A percentile compares a stretch with the other conserved stretches of the same genome.
Conservation (phyloP, 2,888 invertebrate species). For the Tanytarsus gracilentus region DNA sequence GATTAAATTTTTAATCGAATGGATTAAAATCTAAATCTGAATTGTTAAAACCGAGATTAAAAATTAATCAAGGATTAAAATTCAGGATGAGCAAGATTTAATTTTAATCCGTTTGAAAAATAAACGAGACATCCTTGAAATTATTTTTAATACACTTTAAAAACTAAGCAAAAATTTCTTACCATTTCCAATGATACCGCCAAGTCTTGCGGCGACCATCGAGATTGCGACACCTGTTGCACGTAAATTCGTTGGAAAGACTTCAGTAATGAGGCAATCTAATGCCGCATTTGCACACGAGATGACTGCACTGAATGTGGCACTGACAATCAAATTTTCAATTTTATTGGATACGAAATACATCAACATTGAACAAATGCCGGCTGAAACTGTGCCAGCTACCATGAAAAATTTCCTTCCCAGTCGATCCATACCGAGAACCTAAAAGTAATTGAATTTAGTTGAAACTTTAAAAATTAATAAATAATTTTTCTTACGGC, state of each 20-base stretch:
- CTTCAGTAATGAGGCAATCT: slow-evolving; percentile 86
- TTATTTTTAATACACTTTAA: too few relatives aligned
- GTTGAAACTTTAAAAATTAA: not conserved
- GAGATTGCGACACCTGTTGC: slow-evolving; percentile 87
- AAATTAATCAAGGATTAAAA: too few relatives aligned
- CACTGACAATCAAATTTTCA: slow-evolving; percentile 74
- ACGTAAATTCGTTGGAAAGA: slow-evolving; percentile 84
- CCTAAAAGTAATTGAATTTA: not conserved
- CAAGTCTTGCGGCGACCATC: slow-evolving; percentile 80
- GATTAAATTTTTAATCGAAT: too few relatives aligned
- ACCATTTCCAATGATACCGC: slow-evolving; percentile 61
- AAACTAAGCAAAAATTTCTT: not conserved
- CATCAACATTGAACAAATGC: slow-evolving; percentile 73
- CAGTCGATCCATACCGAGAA: slow-evolving; percentile 72
- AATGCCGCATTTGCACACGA: slow-evolving; percentile 83
- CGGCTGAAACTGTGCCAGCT: slow-evolving; percentile 77
- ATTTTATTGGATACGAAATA: slow-evolving; percentile 75
- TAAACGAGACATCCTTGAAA: too few relatives aligned
- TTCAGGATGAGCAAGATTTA: too few relatives aligned
- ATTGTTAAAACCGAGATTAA: too few relatives aligned
- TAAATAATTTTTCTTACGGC: slow-evolving; percentile 46
- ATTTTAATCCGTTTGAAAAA: too few relatives aligned
- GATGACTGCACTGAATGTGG: slow-evolving; percentile 77
- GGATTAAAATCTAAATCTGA: too few relatives aligned
- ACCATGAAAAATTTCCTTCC: slow-evolving; percentile 67